These are phyloP conservation scores for Lottia scabra DNA, from an alignment of 2,888 invertebrate genomes.

Conservation along the genomic window DNA sequence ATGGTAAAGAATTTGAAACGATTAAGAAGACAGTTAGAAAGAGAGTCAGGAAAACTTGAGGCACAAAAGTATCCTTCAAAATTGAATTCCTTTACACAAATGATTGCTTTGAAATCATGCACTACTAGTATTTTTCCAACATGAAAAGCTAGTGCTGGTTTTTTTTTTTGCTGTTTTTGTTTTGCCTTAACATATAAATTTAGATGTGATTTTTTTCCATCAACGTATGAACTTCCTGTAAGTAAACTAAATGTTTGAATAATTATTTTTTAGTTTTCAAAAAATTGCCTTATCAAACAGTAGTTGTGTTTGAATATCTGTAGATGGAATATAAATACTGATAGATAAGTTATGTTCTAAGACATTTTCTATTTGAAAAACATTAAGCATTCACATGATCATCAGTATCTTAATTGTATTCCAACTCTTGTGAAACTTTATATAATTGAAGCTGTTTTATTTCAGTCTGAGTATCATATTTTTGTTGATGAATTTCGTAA, in stretches of 20 bases:
- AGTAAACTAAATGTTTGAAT: conserved; percentile 34
- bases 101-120: not conserved
- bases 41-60: conserved; percentile 68
- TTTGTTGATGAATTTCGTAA: conserved; percentile 75
- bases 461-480: conserved; percentile 74
- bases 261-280: no score
- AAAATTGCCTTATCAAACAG: no score
- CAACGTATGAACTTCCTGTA: conserved; percentile 75
- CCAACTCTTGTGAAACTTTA: no score
- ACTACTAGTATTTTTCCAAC: no score
- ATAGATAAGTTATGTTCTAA: no score
- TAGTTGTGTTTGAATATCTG: no score
- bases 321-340: no score
- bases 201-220: conserved; percentile 74
- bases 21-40: conserved; percentile 67
- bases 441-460: conserved; percentile 11
- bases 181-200: conserved; percentile 7
- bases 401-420: no score
- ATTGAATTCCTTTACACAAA: not conserved
- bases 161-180: no score
- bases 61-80: conserved; percentile 62
- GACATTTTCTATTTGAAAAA: no score
- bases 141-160: no score
- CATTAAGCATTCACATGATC: no score
- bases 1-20: conserved; percentile 74